Percentiles rank a stretch among this genome's conserved stretches.
Conservation (phyloP, 2,888 invertebrate genomes). For the Ennomos quercinarius region DNA sequence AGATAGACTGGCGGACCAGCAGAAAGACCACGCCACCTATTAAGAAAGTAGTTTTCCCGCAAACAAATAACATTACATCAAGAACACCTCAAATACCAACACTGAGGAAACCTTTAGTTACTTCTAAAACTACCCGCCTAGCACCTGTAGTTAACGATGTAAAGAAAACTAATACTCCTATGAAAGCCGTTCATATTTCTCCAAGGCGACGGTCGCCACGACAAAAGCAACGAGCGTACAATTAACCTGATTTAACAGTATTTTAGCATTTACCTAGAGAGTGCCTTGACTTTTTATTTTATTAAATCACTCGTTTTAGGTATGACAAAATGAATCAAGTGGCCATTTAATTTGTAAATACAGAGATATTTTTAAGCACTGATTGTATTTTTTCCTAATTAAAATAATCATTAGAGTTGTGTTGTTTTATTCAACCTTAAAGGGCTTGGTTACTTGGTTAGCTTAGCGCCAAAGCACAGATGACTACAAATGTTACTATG, state of each 20-base stretch:
- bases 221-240: constrained; percentile 57
- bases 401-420: constrained; percentile 1
- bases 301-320: constrained; percentile 42
- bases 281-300: constrained; percentile 34
- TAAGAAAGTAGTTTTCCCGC: constrained; percentile 70
- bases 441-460: no score
- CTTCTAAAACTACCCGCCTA: constrained; percentile 83
- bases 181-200: constrained; percentile 80
- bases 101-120: constrained; percentile 85
- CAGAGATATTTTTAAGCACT: constrained; percentile 39
- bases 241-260: constrained; percentile 32
- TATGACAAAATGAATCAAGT: constrained; percentile 50
- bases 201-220: constrained; percentile 76
- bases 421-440: constrained; percentile 5
- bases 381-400: constrained; percentile 22
- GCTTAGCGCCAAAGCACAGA: no score
- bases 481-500: no score
- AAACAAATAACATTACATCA: constrained; percentile 45
- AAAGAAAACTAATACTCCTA: constrained; percentile 85
- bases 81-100: constrained; percentile 80
- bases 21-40: constrained; percentile 64
- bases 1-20: constrained; percentile 57
- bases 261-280: constrained; percentile 38
- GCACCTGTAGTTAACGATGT: constrained; percentile 67
- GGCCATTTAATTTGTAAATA: constrained; percentile 67